These are phyloP conservation scores for Sapayoa aenigma DNA, from an alignment of 2,113 vertebrate genomes.

Conservation along the genomic window DNA sequence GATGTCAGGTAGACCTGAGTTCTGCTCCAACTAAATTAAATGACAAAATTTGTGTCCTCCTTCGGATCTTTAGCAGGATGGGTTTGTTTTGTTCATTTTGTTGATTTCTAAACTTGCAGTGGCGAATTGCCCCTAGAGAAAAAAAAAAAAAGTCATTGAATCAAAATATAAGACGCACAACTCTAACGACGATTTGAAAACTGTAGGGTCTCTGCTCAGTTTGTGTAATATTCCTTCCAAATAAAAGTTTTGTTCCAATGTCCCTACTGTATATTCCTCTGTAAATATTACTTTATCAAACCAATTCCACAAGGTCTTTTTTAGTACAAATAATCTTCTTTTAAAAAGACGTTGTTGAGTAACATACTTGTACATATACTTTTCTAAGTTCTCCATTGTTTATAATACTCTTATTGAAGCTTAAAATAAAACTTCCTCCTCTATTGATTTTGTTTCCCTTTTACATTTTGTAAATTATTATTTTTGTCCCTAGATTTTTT, in stretches of 20 bases:
- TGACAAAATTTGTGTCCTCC: background rate
- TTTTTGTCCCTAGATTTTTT: constrained; percentile 24
- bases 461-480: constrained; percentile 44
- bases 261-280: constrained; percentile 62
- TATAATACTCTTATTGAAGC: constrained; percentile 56
- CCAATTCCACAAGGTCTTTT: constrained; percentile 24
- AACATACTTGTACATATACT: constrained; percentile 59
- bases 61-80: background rate
- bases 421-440: constrained; percentile 68
- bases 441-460: constrained; percentile 62
- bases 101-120: background rate
- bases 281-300: constrained; percentile 67
- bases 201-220: constrained; percentile 58
- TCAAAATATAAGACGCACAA: constrained; percentile 43
- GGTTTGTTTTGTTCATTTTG: background rate
- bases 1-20: background rate
- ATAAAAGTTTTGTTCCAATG: constrained; percentile 67
- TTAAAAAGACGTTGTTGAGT: constrained; percentile 26
- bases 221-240: constrained; percentile 68
- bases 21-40: background rate
- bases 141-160: background rate
- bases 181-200: constrained; percentile 60
- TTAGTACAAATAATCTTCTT: constrained; percentile 35
- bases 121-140: constrained; percentile 26
- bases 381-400: constrained; percentile 65